Conservation (phyloP, 2,888 invertebrate species). For the Balanococcus diminutus region DNA sequence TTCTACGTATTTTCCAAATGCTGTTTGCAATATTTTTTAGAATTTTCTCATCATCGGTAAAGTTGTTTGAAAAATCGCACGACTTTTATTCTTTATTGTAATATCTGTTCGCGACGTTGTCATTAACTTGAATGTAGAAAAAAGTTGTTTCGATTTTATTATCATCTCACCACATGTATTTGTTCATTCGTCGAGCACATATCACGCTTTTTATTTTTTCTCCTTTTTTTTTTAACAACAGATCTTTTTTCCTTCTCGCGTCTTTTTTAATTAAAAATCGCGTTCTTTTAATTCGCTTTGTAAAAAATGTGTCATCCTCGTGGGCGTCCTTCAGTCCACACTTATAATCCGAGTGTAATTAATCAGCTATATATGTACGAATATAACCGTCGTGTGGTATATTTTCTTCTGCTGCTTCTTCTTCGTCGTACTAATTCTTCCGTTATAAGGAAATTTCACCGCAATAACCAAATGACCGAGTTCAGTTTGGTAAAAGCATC, state of each 20-base stretch:
- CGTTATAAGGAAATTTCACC: neutral
- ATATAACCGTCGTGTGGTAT: neutral
- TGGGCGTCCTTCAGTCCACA: neutral
- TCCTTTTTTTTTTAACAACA: neutral
- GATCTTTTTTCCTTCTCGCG: neutral
- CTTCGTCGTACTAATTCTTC: conserved; percentile 1
- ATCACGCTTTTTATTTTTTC: neutral
- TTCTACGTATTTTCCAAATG: conserved; percentile 18
- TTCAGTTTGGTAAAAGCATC: conserved; percentile 15
- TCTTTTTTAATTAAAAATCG: neutral
- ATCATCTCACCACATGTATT: conserved; percentile 29
- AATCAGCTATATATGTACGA: neutral
- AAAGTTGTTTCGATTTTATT: conserved; percentile 41
- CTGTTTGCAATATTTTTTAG: conserved; percentile 18
- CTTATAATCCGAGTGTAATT: neutral
- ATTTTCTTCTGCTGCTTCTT: neutral
- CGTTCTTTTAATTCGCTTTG: neutral
- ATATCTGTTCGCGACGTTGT: conserved; percentile 40
- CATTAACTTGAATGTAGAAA: conserved; percentile 27
- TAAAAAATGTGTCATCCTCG: neutral
- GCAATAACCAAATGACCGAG: conserved; percentile 1
- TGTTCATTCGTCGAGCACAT: neutral
- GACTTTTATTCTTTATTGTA: conserved; percentile 43
- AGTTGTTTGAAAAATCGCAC: conserved; percentile 42
- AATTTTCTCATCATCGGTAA: conserved; percentile 41